These are phyloP conservation scores for Ammospiza nelsoni DNA, from an alignment of 2,113 vertebrate species.

Conservation along the genomic window DNA sequence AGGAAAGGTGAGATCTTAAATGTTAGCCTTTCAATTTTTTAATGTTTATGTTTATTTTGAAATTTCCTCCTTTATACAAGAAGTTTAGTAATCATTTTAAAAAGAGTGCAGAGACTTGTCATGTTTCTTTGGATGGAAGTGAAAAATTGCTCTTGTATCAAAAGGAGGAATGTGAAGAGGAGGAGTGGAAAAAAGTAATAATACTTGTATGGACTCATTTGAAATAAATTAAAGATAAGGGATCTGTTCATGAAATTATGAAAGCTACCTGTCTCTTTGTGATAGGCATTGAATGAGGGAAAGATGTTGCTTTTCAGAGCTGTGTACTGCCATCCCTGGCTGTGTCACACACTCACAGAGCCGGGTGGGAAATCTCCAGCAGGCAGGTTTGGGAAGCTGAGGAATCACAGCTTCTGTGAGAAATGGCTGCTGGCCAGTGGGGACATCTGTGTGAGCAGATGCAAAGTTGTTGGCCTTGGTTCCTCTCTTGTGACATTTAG, in stretches of 20 bases:
- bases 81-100: not conserved
- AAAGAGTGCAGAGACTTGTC: not conserved
- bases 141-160: not conserved
- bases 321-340: not conserved
- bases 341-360: not conserved
- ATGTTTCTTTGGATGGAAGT: not conserved
- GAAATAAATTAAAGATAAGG: not conserved
- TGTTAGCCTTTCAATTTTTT: not conserved
- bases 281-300: not conserved
- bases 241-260: not conserved
- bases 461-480: not conserved
- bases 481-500: slow-evolving; percentile 2
- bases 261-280: not conserved
- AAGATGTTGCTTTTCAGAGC: not conserved
- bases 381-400: not conserved
- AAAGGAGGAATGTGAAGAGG: not conserved
- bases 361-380: not conserved
- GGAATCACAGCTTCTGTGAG: not conserved
- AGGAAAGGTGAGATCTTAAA: not conserved
- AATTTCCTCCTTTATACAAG: not conserved
- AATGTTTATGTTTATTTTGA: not conserved
- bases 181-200: not conserved
- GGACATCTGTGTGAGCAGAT: slow-evolving; percentile 28
- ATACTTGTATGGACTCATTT: not conserved
- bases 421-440: slow-evolving; percentile 11